phyloP scores from a whole-genome alignment of 64 coral and sea anemone genomes.

The Actinia tenebrosa region DNA sequence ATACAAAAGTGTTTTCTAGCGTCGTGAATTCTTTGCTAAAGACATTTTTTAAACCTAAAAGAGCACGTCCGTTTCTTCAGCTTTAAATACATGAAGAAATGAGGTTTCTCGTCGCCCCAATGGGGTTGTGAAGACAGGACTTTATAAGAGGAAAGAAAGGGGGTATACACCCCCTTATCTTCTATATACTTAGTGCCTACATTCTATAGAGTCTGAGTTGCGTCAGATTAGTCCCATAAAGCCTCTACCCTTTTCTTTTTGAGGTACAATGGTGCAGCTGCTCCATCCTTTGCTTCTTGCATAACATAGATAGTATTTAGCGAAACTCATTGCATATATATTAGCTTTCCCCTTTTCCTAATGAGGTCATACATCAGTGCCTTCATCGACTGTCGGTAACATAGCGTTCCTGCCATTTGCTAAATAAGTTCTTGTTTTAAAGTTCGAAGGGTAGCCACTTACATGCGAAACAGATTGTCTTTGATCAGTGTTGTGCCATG shows the following conservation, averaged over 20 bases:
- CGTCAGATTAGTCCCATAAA: too few relatives aligned
- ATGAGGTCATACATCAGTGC: neutral
- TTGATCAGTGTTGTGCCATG: conserved; percentile 19
- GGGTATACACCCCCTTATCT: neutral
- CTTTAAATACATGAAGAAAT: neutral
- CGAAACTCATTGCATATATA: neutral
- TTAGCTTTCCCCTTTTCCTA: neutral
- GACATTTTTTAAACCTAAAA: neutral
- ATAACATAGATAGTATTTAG: neutral
- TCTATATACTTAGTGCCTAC: neutral
- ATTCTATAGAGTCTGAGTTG: neutral
- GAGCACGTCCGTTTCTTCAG: too few relatives aligned
- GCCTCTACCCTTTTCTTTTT: too few relatives aligned
- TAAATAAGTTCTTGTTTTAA: conserved; percentile 3
- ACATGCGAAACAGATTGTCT: conserved; percentile 11
- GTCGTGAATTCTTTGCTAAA: neutral
- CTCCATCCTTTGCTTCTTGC: too few relatives aligned
- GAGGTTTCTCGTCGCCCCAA: neutral
- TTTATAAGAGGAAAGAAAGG: neutral
- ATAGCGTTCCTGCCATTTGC: neutral
- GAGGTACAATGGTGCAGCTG: too few relatives aligned
- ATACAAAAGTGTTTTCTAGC: neutral
- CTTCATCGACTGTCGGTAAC: conserved; percentile 8
- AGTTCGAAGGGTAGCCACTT: neutral
- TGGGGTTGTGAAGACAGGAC: neutral